phyloP scores from a whole-genome alignment of 2,888 invertebrate genomes.

The Ptychoptera albimana region DNA sequence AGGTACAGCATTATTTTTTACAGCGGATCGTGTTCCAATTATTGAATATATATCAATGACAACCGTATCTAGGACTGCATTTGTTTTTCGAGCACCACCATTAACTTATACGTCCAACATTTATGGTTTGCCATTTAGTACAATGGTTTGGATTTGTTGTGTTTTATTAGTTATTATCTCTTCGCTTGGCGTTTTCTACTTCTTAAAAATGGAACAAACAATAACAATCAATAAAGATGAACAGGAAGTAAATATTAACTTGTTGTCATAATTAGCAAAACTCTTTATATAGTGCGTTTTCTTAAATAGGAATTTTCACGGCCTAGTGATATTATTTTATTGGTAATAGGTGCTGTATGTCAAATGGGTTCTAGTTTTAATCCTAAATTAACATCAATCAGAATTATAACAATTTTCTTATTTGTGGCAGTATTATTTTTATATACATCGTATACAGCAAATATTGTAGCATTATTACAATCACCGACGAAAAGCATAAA shows the following conservation, averaged over 20 bases:
- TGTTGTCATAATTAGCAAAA: conserved; percentile 10
- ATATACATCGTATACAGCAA: conserved; percentile 53
- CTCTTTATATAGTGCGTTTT: background rate
- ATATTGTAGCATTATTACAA: conserved; percentile 46
- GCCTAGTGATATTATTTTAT: conserved; percentile 31
- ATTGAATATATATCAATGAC: conserved; percentile 41
- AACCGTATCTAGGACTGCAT: conserved; percentile 35
- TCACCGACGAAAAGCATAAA: conserved; percentile 46
- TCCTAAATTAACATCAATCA: conserved; percentile 28
- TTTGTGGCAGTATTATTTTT: conserved; percentile 41
- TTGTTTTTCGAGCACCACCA: conserved; percentile 50
- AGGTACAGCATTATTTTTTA: conserved; percentile 30
- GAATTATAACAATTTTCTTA: conserved; percentile 26
- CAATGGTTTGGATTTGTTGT: conserved; percentile 43
- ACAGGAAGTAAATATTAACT: background rate
- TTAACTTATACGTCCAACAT: conserved; percentile 48
- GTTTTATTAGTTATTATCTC: conserved; percentile 29
- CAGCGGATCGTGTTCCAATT: conserved; percentile 19
- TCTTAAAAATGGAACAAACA: conserved; percentile 1
- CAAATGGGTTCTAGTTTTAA: conserved; percentile 42
- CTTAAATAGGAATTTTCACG: background rate
- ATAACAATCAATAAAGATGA: background rate
- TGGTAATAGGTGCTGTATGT: conserved; percentile 40
- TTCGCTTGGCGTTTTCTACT: conserved; percentile 7
- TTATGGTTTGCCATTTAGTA: conserved; percentile 46